Base-by-base conservation (phyloP, 2,888 invertebrate species). In the Hemithea aestivaria region DNA sequence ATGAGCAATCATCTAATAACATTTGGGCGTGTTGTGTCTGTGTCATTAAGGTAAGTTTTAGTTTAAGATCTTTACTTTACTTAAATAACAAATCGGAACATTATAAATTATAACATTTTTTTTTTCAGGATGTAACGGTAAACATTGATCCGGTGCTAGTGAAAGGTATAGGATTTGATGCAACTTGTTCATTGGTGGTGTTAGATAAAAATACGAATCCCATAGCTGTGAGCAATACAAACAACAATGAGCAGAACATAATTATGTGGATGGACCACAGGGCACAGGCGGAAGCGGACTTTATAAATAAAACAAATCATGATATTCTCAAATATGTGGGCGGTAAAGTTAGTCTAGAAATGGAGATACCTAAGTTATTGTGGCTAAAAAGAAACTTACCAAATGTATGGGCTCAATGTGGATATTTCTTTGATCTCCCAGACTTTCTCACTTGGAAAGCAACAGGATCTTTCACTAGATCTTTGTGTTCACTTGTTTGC, bases 201-300 rank as follows among this genome's bases (percentile, higher is more conserved):
- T 65, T 98, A 23, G 95, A 94, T 61, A 80, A 87, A 53, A 78
- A 91, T 42, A 91, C 91, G 7, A 78, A 89, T 11, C 94, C 96
- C 0, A 68, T 94, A 24, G 90, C 93, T 24, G 90, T 96, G 0
- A 94, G 92, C 66, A 87, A 89, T 7, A 89, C 89, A 45, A 90
- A 90, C 79, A 85, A 75, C 48, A 77, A 91, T 58, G 90, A 93
- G 33, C 94, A 94, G 74, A 96, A 97, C 73, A 88, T 97, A 7
- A 93, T 97, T 22, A 89, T 96, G 74, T 97, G 97, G 97, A 92
- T 97, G 93, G 97, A 97, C 68, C 97, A 97, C 67, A 87, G 97
- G 62, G 97, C 97, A 0, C 87, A 89, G 12, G 81, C 87, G 26
- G 95, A 98, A 87, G 94, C 97, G 0, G 89, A 91, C 29, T 77